A percentile compares a stretch with the other conserved stretches of the same genome.
Evolutionary conservation across 2,797 vertebrate species (phyloP).

Genomic region (Adrianichthys oophorus): DNA sequence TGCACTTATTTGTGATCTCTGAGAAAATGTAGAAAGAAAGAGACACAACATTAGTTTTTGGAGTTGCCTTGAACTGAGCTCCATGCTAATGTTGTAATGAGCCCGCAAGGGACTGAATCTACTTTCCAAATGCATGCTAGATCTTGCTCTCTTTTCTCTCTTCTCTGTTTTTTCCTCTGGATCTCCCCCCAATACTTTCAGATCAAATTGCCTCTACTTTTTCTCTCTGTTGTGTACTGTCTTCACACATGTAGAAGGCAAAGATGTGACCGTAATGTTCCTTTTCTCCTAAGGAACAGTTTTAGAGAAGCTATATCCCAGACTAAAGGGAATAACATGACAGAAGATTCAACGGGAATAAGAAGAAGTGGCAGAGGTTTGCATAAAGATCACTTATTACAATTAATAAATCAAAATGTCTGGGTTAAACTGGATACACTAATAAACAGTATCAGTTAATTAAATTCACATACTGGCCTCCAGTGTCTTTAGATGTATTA

Average conservation of each 20-base stretch:
- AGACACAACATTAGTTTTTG: conserved; percentile 8
- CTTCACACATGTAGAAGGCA: neutral
- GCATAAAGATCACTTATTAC: neutral
- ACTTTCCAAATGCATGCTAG: conserved; percentile 12
- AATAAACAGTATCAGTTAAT: too few species aligned
- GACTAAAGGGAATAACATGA: neutral
- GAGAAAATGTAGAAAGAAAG: conserved; percentile 9
- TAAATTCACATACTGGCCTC: too few species aligned
- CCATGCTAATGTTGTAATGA: conserved; percentile 44
- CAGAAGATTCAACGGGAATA: neutral
- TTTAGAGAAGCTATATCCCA: conserved; percentile 10
- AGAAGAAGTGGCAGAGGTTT: too few species aligned
- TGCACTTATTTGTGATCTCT: conserved; percentile 7
- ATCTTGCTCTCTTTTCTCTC: conserved; percentile 4
- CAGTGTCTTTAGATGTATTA: too few species aligned
- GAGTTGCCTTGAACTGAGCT: conserved; percentile 30
- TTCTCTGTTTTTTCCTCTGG: neutral
- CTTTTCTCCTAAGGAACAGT: conserved; percentile 3
- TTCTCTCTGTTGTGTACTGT: neutral
- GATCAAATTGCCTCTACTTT: neutral
- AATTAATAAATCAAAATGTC: neutral
- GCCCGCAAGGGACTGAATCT: conserved; percentile 35
- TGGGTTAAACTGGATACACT: too few species aligned
- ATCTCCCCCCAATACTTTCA: neutral
- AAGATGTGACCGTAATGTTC: conserved; percentile 5